phyloP scores from a whole-genome alignment of 2,888 invertebrate genomes.

The Dynastes hyllus region DNA sequence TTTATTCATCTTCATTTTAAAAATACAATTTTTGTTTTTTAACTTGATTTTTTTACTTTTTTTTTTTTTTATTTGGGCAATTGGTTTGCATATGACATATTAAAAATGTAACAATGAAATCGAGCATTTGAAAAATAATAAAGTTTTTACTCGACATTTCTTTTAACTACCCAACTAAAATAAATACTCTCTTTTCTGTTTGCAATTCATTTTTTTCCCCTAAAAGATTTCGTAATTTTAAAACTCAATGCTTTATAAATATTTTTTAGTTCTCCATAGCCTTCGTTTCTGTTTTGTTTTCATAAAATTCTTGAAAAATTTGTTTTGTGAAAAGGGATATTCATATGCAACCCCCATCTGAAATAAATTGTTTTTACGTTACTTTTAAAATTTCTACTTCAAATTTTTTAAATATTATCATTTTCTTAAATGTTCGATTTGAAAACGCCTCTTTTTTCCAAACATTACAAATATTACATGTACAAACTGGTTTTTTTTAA shows the following conservation, averaged over 20 bases:
- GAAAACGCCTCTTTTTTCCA: slow-evolving; percentile 19
- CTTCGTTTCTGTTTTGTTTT: no score
- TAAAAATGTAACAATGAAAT: not conserved
- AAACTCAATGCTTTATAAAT: no score
- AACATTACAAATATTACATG: slow-evolving; percentile 55
- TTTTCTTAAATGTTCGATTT: not conserved
- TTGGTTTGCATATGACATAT: not conserved
- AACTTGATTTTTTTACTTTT: slow-evolving; percentile 7
- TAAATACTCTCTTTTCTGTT: no score
- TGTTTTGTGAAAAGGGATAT: not conserved
- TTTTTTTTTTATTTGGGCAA: not conserved
- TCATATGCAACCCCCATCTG: not conserved
- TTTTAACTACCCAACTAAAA: no score
- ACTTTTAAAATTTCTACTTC: not conserved
- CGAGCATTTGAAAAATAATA: not conserved
- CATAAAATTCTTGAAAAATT: no score
- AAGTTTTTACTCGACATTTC: no score
- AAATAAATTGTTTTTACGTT: not conserved
- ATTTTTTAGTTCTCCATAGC: no score
- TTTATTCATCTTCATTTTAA: slow-evolving; percentile 30
- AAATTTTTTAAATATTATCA: not conserved
- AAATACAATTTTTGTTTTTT: slow-evolving; percentile 39
- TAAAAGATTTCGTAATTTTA: no score
- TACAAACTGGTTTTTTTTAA: slow-evolving; percentile 51
- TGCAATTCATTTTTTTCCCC: no score